Evolutionary conservation across 2,113 vertebrate species (phyloP).

Genomic region (Serranochromis macrocephalus): DNA sequence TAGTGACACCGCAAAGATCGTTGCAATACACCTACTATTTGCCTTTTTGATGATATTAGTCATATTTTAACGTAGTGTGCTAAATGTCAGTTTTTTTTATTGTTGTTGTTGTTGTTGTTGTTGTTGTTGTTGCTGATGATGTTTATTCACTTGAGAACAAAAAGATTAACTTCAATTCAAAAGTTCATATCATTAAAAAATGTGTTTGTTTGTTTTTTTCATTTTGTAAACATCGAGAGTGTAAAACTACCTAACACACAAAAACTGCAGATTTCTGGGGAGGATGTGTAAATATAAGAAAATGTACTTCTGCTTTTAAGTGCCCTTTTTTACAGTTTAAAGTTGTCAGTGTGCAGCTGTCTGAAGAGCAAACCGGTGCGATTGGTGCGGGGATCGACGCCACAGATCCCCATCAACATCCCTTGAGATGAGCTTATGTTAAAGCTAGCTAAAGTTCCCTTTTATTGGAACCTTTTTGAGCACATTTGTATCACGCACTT

Average conservation of each 20-base stretch:
- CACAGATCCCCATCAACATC: background rate
- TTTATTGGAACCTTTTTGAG: background rate
- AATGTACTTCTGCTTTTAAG: conserved; percentile 5
- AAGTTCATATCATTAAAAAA: background rate
- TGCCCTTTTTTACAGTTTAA: background rate
- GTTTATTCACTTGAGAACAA: conserved; percentile 46
- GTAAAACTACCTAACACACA: conserved; percentile 31
- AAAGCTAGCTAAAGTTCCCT: background rate
- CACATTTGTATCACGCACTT: background rate
- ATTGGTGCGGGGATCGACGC: background rate
- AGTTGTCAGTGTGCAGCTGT: background rate
- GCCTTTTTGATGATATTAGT: conserved; percentile 67
- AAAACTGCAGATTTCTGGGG: background rate
- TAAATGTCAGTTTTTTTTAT: conserved; percentile 27
- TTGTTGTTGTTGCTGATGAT: conserved; percentile 35
- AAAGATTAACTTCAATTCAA: conserved; percentile 24
- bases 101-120: background rate
- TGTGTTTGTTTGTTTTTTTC: background rate
- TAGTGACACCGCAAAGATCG: conserved; percentile 46
- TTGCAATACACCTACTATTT: conserved; percentile 55
- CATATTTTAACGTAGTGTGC: conserved; percentile 59
- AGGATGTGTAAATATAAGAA: background rate
- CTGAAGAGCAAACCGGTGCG: background rate
- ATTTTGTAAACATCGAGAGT: conserved; percentile 3
- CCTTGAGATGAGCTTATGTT: background rate